Base-by-base conservation (phyloP, 2,888 invertebrate genomes). In the Epirrita christyi region DNA sequence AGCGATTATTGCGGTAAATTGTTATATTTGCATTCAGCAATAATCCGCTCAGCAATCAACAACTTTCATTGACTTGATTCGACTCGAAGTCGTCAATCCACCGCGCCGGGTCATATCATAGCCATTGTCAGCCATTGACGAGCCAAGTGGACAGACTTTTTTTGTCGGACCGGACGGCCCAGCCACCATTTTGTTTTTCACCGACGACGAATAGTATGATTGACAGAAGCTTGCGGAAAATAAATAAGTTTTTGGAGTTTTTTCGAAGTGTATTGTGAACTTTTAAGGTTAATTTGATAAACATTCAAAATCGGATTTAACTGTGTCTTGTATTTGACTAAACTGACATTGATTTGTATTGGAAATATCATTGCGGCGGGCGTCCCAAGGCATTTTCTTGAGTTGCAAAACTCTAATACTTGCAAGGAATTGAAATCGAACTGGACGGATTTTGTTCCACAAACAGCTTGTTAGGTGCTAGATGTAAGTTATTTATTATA, bases 151-250 rank as follows among this genome's bases (percentile, higher is more conserved):
- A 21, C 32, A 8, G 32, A 32, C 5, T 8, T 3, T 6, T 8
- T 32, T 8, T 6, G 10, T 10, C 10, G 32, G 9, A 32, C 9
- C 8, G 10, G 32, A 8, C 32, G 10, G 10, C 9, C 32, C 32
- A 32, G 32, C 32, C 21, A 21, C 21, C 21, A 21, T 21, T 21
- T 21, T 21, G 21, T 21, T 21, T 21, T 21, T 32, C 32, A 32
- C 8, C 32, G 32, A 32, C 21, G 21, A 66, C 59, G 63, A 75
- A 70, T 64, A 61, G 54, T 32, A 64, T 55, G 68, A 70, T 64
- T 75, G 80, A 76, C 75, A 78, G 79, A 76, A 78, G 73, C 78
- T 76, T 72, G 80, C 79, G 80, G 76, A 84, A 84, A 86, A 80
- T 76, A 76, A 74, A 67, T 68, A 63, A 29, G 13, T 42, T 50